Conservation (phyloP, 2,888 invertebrate genomes). For the Hecatera dysodea region DNA sequence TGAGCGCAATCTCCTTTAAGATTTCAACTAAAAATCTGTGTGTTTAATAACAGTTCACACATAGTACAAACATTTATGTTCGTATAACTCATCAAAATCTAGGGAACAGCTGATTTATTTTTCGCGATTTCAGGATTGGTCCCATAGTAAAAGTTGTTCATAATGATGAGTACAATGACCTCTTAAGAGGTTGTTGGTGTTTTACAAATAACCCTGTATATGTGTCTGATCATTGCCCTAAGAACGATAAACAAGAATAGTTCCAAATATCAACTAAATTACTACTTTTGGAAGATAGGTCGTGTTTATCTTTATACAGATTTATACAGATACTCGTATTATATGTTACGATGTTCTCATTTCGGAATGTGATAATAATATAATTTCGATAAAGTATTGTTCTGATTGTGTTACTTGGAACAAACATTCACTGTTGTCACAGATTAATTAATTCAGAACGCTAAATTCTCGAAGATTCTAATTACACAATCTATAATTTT, state of each 20-base stretch:
- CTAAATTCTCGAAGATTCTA: conserved; percentile 3
- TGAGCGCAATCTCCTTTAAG: too few species aligned
- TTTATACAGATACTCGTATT: conserved; percentile 8
- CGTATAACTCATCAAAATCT: too few species aligned
- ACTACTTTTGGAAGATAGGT: not conserved
- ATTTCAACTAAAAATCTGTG: too few species aligned
- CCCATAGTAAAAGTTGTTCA: too few species aligned
- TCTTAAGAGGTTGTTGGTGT: too few species aligned
- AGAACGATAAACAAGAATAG: conserved; percentile 20
- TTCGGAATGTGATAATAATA: conserved; percentile 10
- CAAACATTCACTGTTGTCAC: not conserved
- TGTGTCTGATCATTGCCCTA: conserved; percentile 25
- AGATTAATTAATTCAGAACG: not conserved
- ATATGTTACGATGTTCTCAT: conserved; percentile 4
- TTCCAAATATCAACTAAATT: conserved; percentile 29
- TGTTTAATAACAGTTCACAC: too few species aligned
- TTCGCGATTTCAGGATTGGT: too few species aligned
- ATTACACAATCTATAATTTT: not conserved
- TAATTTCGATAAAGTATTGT: conserved; percentile 27
- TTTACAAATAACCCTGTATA: too few species aligned
- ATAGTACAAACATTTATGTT: too few species aligned
- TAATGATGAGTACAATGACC: too few species aligned
- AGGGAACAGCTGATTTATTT: too few species aligned
- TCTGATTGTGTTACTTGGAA: conserved; percentile 19
- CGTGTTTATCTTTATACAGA: conserved; percentile 37